These are phyloP conservation scores for Cossypha dichroa DNA, from an alignment of 2,797 vertebrate species.

Conservation along the genomic window DNA sequence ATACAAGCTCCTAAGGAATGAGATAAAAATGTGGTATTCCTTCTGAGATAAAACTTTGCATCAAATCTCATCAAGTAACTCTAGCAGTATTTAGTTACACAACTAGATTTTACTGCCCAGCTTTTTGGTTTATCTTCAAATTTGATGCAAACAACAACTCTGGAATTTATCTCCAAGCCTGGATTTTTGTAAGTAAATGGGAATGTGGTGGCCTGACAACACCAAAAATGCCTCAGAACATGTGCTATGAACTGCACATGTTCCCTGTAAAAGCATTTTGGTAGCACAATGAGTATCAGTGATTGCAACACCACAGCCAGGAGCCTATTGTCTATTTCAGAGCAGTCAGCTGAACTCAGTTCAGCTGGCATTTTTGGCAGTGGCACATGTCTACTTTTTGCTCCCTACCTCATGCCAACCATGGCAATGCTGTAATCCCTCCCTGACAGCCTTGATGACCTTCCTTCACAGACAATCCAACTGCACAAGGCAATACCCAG, in stretches of 20 bases:
- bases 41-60: neutral
- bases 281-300: neutral
- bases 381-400: neutral
- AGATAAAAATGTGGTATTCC: neutral
- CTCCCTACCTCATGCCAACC: neutral
- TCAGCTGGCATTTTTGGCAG: constrained; percentile 8
- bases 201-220: neutral
- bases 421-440: neutral
- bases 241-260: neutral
- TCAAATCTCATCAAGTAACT: neutral
- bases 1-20: neutral
- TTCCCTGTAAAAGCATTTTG: neutral
- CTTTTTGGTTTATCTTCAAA: neutral
- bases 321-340: neutral
- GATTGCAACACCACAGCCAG: neutral
- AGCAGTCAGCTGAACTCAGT: neutral
- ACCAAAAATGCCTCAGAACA: neutral
- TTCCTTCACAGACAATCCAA: neutral
- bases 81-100: neutral
- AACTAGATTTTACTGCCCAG: neutral
- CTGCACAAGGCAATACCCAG: neutral
- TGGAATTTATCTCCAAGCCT: neutral
- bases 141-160: neutral
- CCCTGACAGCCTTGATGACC: neutral
- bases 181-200: neutral